Percentiles rank a stretch among this genome's conserved stretches.
Conservation (phyloP, 1,140 invertebrate genomes). For the Pinna nobilis region DNA sequence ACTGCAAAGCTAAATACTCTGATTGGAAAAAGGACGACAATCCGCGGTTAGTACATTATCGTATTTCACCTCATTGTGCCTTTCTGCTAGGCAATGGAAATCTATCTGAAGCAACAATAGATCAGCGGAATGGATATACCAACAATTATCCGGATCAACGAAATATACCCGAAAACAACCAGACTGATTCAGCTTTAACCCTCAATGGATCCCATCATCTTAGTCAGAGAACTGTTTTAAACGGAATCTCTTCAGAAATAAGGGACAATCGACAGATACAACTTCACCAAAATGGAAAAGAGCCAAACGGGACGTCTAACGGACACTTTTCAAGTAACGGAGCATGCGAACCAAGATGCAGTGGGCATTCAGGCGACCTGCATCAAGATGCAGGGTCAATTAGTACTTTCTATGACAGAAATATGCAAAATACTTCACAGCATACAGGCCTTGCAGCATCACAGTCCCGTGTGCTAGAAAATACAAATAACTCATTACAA, state of each 20-base stretch:
- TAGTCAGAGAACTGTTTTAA: neutral
- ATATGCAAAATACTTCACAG: neutral
- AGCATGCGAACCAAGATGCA: too few species aligned
- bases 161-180: neutral
- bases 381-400: too few species aligned
- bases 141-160: neutral
- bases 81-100: neutral
- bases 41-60: slow-evolving; percentile 23
- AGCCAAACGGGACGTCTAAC: too few species aligned
- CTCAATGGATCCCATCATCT: neutral
- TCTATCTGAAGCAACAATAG: neutral
- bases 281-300: too few species aligned
- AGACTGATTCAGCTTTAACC: neutral
- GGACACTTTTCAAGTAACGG: too few species aligned
- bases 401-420: neutral
- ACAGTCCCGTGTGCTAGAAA: too few species aligned
- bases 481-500: neutral
- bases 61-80: slow-evolving; percentile 32
- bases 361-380: too few species aligned
- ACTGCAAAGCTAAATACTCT: slow-evolving; percentile 23
- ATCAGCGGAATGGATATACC: neutral
- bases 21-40: slow-evolving; percentile 29
- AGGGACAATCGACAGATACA: too few species aligned
- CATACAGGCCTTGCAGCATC: too few species aligned
- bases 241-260: too few species aligned